Conservation (phyloP, 2,797 vertebrate species). For the Phyllotis vaccarum region DNA sequence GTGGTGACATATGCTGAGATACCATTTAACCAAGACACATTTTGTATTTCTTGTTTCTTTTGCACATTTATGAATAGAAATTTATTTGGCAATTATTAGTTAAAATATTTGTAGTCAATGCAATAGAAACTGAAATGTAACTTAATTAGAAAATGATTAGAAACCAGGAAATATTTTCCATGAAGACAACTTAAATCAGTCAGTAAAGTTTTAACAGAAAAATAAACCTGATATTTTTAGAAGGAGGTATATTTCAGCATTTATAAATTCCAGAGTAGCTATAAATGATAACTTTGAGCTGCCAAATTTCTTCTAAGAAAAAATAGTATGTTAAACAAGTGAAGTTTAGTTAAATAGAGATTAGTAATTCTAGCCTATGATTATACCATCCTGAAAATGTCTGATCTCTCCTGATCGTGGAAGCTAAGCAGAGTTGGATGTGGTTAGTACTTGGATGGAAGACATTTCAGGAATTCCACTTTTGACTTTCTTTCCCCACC, state of each 20-base stretch:
- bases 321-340: conserved; percentile 61
- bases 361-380: not conserved
- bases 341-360: conserved; percentile 57
- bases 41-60: conserved; percentile 55
- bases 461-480: conserved; percentile 2
- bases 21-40: conserved; percentile 25
- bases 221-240: conserved; percentile 30
- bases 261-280: conserved; percentile 43
- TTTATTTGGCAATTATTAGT: conserved; percentile 52
- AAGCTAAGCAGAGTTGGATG: not conserved
- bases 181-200: conserved; percentile 41
- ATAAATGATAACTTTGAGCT: conserved; percentile 57
- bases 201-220: conserved; percentile 50
- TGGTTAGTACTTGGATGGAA: not conserved
- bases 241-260: conserved; percentile 35
- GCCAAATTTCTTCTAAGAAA: conserved; percentile 28
- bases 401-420: not conserved
- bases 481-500: not conserved
- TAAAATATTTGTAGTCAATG: conserved; percentile 51
- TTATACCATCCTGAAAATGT: not conserved
- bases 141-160: conserved; percentile 58
- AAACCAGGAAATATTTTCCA: conserved; percentile 46
- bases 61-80: conserved; percentile 60
- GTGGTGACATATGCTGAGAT: conserved; percentile 21
- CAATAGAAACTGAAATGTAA: conserved; percentile 53